phyloP scores from a whole-genome alignment of 2,888 invertebrate species.

The Leistus spinibarbis region DNA sequence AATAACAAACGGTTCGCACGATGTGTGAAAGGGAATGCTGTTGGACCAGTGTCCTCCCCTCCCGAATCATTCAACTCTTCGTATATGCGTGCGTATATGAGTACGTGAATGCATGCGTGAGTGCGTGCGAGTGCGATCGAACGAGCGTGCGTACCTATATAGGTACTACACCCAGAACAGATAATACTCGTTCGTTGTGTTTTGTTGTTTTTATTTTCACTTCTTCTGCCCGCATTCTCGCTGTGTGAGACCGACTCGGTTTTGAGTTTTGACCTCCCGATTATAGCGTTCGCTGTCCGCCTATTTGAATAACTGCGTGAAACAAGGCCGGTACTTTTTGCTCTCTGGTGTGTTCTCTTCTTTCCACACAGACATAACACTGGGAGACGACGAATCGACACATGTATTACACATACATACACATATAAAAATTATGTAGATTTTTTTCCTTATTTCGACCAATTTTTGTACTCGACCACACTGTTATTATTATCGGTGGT shows the following conservation, averaged over 20 bases:
- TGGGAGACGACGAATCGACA: not conserved
- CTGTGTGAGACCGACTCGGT: not conserved
- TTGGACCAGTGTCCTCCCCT: slow-evolving; percentile 1
- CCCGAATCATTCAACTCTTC: slow-evolving; percentile 1
- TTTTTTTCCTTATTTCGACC: not conserved
- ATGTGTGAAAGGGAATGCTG: slow-evolving; percentile 11
- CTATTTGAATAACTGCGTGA: slow-evolving; percentile 2
- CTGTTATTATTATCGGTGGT: not conserved
- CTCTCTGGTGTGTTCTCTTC: not conserved
- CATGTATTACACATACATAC: not conserved
- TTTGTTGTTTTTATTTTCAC: slow-evolving; percentile 2
- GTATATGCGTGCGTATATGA: not conserved
- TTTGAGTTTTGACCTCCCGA: slow-evolving; percentile 13
- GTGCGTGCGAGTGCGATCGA: not conserved
- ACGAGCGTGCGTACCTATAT: not conserved
- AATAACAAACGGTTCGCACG: not conserved
- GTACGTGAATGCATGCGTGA: not conserved
- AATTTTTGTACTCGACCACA: not conserved
- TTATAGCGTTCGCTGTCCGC: slow-evolving; percentile 11
- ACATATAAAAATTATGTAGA: not conserved
- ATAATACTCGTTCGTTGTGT: not conserved
- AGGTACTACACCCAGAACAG: not conserved
- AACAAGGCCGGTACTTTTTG: not conserved
- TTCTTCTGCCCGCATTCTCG: slow-evolving; percentile 1
- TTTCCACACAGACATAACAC: not conserved